These are phyloP conservation scores for Tortricodes alternella DNA, from an alignment of 2,888 invertebrate genomes.

Conservation along the genomic window DNA sequence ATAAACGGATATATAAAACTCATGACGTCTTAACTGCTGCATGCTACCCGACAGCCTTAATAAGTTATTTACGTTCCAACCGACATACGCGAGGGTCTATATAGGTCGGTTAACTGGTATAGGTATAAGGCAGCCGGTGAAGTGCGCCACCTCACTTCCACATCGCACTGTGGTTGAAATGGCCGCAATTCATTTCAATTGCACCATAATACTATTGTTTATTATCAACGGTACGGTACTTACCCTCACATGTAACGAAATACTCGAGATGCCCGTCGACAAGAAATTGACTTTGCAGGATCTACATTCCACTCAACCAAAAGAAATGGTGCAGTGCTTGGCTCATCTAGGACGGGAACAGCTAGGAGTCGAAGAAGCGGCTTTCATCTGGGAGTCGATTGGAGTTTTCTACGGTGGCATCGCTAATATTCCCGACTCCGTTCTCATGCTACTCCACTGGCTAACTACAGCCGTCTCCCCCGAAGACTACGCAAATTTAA, in stretches of 20 bases:
- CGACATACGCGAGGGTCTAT: background rate
- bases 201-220: background rate
- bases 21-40: too few relatives aligned
- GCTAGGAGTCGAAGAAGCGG: constrained; percentile 51
- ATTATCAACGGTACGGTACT: constrained; percentile 1
- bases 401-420: constrained; percentile 56
- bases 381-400: constrained; percentile 64
- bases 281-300: constrained; percentile 45
- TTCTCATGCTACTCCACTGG: constrained; percentile 70
- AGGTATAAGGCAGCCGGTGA: constrained; percentile 13
- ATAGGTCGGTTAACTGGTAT: background rate
- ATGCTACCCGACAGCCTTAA: background rate
- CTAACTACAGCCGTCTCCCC: constrained; percentile 70
- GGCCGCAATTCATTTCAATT: background rate
- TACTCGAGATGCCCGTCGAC: constrained; percentile 49
- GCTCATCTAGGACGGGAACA: constrained; percentile 59
- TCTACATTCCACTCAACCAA: constrained; percentile 50
- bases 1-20: too few relatives aligned
- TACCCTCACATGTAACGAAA: constrained; percentile 53
- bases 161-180: background rate
- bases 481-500: constrained; percentile 77
- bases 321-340: constrained; percentile 62
- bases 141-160: background rate
- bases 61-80: background rate
- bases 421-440: constrained; percentile 66